Conservation (phyloP, 2,888 invertebrate genomes). For the Heteromurus nitidus region DNA sequence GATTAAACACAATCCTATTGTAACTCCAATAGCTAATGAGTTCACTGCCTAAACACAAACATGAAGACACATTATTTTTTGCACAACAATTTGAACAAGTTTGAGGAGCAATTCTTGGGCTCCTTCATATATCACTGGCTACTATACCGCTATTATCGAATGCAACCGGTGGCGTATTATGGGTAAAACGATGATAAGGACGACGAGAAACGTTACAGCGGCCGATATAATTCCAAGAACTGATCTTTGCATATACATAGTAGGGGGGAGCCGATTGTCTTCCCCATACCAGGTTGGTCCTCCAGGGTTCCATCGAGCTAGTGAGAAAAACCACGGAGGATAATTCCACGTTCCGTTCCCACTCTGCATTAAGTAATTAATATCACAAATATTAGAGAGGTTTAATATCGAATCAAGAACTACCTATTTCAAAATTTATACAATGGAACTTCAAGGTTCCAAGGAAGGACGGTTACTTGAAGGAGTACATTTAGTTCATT, state of each 20-base stretch:
- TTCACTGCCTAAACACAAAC: conserved; percentile 69
- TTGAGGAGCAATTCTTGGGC: too few species aligned
- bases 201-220: conserved; percentile 60
- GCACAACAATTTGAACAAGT: too few species aligned
- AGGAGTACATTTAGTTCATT: too few species aligned
- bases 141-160: conserved; percentile 69
- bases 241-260: conserved; percentile 62
- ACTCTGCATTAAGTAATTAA: conserved; percentile 9
- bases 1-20: conserved; percentile 68
- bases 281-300: conserved; percentile 72
- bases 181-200: conserved; percentile 68
- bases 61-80: conserved; percentile 11
- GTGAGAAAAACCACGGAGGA: conserved; percentile 72
- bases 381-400: neutral
- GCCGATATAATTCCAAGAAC: conserved; percentile 64
- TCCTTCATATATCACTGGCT: too few species aligned
- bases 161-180: conserved; percentile 69
- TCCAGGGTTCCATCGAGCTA: conserved; percentile 70
- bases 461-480: too few species aligned
- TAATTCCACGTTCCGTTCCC: conserved; percentile 68
- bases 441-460: too few species aligned
- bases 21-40: conserved; percentile 65
- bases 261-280: conserved; percentile 61
- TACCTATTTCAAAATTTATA: too few species aligned
- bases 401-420: neutral